Conservation (phyloP, 35 echinoderm and acorn worm genomes). For the Heliocidaris erythrogramma region DNA sequence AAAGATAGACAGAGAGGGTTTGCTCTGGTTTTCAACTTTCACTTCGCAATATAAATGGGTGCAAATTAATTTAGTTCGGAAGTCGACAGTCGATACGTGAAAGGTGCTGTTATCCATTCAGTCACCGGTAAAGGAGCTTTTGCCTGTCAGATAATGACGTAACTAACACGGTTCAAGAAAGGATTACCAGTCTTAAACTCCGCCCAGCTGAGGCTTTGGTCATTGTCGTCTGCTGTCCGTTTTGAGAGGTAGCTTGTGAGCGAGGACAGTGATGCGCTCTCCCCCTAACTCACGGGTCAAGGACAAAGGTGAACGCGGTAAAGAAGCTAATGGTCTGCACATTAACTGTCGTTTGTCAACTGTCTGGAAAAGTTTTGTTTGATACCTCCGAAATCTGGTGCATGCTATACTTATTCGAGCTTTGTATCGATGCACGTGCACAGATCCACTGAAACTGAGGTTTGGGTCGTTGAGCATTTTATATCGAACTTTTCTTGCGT, state of each 20-base stretch:
- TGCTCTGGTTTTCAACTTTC: background rate
- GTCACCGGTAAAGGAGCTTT: background rate
- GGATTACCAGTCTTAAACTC: background rate
- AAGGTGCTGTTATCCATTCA: background rate
- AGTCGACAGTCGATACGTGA: background rate
- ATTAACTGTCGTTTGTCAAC: conserved; percentile 21
- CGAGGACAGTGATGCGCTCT: background rate
- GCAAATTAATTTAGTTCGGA: background rate
- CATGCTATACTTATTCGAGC: background rate
- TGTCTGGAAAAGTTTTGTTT: conserved; percentile 10
- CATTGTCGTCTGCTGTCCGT: background rate
- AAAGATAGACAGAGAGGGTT: no score
- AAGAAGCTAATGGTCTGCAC: background rate
- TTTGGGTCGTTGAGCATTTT: background rate
- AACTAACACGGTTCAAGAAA: background rate
- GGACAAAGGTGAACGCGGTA: background rate
- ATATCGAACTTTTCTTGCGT: no score
- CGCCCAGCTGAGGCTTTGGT: background rate
- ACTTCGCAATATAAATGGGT: background rate
- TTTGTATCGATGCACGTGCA: background rate
- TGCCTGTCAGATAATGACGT: background rate
- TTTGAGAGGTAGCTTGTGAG: background rate
- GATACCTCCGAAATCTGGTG: background rate
- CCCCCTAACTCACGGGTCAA: background rate
- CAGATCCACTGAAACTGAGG: background rate